Base-by-base conservation (phyloP, 2,888 invertebrate species). In the Meiosimyza decipiens region DNA sequence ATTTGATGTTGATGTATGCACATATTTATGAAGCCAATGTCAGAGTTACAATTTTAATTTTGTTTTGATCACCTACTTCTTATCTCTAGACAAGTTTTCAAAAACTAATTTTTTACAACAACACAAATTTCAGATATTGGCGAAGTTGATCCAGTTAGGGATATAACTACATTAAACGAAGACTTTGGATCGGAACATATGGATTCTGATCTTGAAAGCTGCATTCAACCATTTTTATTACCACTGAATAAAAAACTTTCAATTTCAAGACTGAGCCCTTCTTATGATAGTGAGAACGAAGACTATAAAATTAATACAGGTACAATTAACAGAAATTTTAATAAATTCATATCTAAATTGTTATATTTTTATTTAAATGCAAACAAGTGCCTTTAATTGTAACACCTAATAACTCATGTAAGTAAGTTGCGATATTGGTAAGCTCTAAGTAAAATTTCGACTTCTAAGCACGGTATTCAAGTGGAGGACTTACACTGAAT, bases 111-210 rank as follows among this genome's bases (percentile, higher is more conserved):
- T 57, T 57, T 3, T 18, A 57, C 22, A 57, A 57, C 22, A 57
- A 13, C 6, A 16, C 11, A 60, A 16, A 47, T 74, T 77, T 28
- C 78, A 89, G 88, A 87, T 82, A 83, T 88, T 84, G 88, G 88
- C 81, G 88, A 89, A 79, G 87, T 91, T 79, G 91, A 92, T 86
- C 89, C 91, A 72, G 88, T 89, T 67, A 87, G 92, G 81, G 91
- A 91, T 84, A 91, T 91, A 83, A 90, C 90, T 84, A 92, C 91
- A 33, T 87, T 92, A 72, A 91, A 91, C 83, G 92, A 92, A 85
- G 92, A 92, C 80, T 88, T 90, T 77, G 91, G 91, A 82, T 90
- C 91, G 16, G 92, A 92, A 82, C 92, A 91, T 83, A 89, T 91
- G 73, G 92, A 93, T 81, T 91, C 90, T 80, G 91, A 91, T 65